phyloP scores from a whole-genome alignment of 1,140 invertebrate genomes.

The Hirudo medicinalis region DNA sequence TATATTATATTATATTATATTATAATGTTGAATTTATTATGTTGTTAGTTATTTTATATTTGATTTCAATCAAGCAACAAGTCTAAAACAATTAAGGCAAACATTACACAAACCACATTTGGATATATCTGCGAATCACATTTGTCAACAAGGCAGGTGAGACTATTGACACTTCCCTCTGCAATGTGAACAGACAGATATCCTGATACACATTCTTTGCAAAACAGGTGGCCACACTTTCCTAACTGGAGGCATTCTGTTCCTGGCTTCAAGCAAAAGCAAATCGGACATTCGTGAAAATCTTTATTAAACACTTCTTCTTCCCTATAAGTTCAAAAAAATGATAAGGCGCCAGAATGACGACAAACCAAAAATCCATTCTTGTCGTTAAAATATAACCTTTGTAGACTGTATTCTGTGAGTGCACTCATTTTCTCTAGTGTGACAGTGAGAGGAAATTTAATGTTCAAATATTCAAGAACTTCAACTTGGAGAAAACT shows the following conservation, averaged over 20 bases:
- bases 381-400: background rate
- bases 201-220: slow-evolving; percentile 49
- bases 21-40: no score
- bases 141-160: slow-evolving; percentile 50
- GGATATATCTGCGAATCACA: slow-evolving; percentile 49
- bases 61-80: background rate
- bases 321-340: background rate
- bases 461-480: slow-evolving; percentile 4
- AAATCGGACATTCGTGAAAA: slow-evolving; percentile 11
- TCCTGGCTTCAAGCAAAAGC: slow-evolving; percentile 34
- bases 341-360: background rate
- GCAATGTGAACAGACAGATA: slow-evolving; percentile 50
- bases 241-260: slow-evolving; percentile 47
- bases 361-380: no score
- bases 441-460: slow-evolving; percentile 2
- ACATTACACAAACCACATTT: slow-evolving; percentile 40
- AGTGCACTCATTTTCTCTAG: background rate
- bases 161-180: slow-evolving; percentile 48
- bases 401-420: background rate
- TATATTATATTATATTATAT: no score
- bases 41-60: background rate
- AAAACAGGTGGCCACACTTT: slow-evolving; percentile 51
- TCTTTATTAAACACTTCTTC: background rate
- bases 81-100: background rate
- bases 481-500: slow-evolving; percentile 11